Evolutionary conservation across 2,888 invertebrate genomes (phyloP).

Genomic region (Phanerotoma sp.): DNA sequence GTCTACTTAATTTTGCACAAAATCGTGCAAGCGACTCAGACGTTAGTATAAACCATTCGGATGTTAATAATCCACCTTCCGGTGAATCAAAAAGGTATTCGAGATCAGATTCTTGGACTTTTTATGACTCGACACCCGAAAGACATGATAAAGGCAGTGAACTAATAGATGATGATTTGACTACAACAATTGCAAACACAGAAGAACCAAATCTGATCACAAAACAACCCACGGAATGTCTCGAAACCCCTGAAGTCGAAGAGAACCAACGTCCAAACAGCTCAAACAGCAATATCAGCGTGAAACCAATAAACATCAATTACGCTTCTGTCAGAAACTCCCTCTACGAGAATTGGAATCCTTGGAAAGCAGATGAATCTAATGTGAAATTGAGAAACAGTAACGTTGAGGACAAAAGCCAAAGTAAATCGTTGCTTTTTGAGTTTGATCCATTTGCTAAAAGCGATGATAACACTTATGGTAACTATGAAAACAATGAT

Average conservation of each 20-base stretch:
- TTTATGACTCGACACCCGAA: conserved; percentile 56
- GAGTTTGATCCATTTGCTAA: conserved; percentile 48
- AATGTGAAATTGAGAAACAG: too few relatives aligned
- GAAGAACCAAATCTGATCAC: too few relatives aligned
- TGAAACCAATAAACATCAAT: conserved; percentile 20
- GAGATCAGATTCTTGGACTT: conserved; percentile 61
- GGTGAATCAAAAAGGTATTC: conserved; percentile 45
- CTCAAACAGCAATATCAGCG: conserved; percentile 25
- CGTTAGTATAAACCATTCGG: conserved; percentile 40
- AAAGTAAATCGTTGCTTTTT: conserved; percentile 44
- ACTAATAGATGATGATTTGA: too few relatives aligned
- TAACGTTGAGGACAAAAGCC: conserved; percentile 49
- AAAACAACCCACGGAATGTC: too few relatives aligned
- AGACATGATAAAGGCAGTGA: conserved; percentile 34
- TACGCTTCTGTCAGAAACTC: conserved; percentile 53
- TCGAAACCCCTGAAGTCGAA: conserved; percentile 43
- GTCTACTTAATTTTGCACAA: conserved; percentile 38
- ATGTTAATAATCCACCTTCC: conserved; percentile 46
- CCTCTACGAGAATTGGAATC: conserved; percentile 58
- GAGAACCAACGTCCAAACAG: conserved; percentile 34
- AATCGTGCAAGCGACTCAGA: conserved; percentile 42
- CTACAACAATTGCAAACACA: too few relatives aligned
- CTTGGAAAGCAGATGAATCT: conserved; percentile 19
- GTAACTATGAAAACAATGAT: conserved; percentile 62
- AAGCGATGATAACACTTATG: conserved; percentile 42